Evolutionary conservation across 2,113 vertebrate genomes (phyloP).

Genomic region (Falcunculus frontatus): DNA sequence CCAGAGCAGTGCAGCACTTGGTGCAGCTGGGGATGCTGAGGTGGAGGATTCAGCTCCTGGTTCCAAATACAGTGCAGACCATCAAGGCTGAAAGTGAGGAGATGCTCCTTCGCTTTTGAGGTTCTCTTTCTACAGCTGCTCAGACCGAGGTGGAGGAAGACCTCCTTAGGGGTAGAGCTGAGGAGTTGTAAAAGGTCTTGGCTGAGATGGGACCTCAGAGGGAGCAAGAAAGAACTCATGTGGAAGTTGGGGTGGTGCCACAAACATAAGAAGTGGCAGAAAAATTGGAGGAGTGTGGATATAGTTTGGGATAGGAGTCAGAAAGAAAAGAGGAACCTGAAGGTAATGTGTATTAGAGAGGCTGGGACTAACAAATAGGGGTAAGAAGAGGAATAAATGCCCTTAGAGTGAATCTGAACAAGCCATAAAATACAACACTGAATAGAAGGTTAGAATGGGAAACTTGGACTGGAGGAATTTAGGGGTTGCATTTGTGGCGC

Average conservation of each 20-base stretch:
- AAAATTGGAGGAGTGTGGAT: background rate
- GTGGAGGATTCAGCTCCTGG: background rate
- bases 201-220: background rate
- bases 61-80: background rate
- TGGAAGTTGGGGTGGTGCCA: background rate
- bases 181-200: background rate
- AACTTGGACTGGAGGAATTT: background rate
- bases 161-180: background rate
- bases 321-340: background rate
- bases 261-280: background rate
- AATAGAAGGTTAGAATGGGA: background rate
- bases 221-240: background rate
- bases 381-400: background rate
- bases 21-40: background rate
- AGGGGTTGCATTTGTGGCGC: background rate
- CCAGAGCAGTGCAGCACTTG: accelerated
- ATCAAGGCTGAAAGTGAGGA: background rate
- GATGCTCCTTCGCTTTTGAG: background rate
- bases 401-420: background rate
- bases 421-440: background rate
- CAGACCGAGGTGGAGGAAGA: accelerated
- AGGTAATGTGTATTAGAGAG: background rate
- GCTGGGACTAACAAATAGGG: background rate
- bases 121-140: background rate
- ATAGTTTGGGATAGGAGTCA: background rate